Percentiles rank a stretch among this genome's conserved stretches.
Conservation (phyloP, 2,797 vertebrate genomes). For the Strix occidentalis region DNA sequence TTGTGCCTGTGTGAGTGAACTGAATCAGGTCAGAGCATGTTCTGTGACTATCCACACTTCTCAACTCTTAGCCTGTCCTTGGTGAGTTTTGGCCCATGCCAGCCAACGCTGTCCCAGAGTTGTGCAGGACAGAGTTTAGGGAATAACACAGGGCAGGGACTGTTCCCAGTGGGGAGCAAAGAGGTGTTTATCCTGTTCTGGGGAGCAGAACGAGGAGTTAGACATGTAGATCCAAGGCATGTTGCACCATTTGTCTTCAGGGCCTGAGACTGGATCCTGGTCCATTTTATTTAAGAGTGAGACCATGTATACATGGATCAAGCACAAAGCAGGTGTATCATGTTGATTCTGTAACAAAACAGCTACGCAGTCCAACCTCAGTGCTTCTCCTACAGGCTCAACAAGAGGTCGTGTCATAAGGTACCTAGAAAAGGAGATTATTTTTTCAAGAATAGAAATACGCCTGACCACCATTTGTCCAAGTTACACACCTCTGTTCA, state of each 20-base stretch:
- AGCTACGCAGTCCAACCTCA: rapidly evolving
- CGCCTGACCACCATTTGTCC: rapidly evolving
- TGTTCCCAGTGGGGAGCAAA: background rate
- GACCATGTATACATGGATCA: background rate
- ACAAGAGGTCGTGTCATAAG: background rate
- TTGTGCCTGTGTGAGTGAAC: background rate
- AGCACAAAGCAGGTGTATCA: background rate
- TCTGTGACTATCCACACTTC: background rate
- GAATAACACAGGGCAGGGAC: background rate
- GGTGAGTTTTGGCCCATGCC: background rate
- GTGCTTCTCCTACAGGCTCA: background rate
- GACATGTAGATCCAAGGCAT: background rate
- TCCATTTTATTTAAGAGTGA: background rate
- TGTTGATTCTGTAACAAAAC: background rate
- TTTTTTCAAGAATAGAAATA: background rate
- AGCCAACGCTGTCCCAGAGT: background rate
- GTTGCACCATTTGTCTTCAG: background rate
- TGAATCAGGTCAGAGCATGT: background rate
- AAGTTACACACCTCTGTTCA: background rate
- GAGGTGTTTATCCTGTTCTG: background rate
- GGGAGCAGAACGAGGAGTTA: background rate
- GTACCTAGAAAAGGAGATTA: background rate
- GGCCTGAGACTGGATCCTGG: background rate
- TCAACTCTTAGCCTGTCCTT: background rate
- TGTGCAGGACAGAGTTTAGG: background rate